Evolutionary conservation across 2,888 invertebrate species (phyloP).

Genomic region (Parnassius glacialis): DNA sequence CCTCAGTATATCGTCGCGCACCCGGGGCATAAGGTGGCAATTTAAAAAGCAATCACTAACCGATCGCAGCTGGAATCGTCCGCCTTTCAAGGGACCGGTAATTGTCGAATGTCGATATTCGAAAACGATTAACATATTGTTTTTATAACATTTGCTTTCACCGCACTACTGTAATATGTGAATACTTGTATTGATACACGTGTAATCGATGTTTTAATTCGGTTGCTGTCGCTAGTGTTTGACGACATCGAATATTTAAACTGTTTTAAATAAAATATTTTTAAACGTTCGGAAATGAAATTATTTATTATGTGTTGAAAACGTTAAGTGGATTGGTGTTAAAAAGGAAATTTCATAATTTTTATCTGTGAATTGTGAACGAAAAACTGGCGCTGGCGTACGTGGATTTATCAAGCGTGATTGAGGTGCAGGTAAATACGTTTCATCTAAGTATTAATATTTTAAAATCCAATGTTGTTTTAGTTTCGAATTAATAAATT

Average conservation of each 20-base stretch:
- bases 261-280: neutral
- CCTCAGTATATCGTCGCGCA: neutral
- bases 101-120: slow-evolving; percentile 68
- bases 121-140: slow-evolving; percentile 60
- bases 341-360: slow-evolving; percentile 9
- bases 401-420: slow-evolving; percentile 88
- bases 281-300: neutral
- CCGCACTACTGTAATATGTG: slow-evolving; percentile 29
- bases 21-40: slow-evolving; percentile 42
- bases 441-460: neutral
- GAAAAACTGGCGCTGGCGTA: slow-evolving; percentile 85
- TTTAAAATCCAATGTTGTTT: no score
- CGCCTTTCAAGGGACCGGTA: slow-evolving; percentile 69
- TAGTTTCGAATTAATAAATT: no score
- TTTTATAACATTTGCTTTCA: slow-evolving; percentile 57
- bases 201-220: slow-evolving; percentile 21
- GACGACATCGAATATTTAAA: neutral
- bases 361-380: slow-evolving; percentile 49
- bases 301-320: slow-evolving; percentile 14
- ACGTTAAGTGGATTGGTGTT: slow-evolving; percentile 6
- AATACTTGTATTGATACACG: slow-evolving; percentile 5
- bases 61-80: slow-evolving; percentile 57
- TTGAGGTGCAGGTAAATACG: slow-evolving; percentile 85
- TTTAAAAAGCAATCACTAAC: slow-evolving; percentile 73
- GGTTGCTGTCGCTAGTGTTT: slow-evolving; percentile 1